Conservation (phyloP, 2,888 invertebrate genomes). For the Meghimatium bilineatum region DNA sequence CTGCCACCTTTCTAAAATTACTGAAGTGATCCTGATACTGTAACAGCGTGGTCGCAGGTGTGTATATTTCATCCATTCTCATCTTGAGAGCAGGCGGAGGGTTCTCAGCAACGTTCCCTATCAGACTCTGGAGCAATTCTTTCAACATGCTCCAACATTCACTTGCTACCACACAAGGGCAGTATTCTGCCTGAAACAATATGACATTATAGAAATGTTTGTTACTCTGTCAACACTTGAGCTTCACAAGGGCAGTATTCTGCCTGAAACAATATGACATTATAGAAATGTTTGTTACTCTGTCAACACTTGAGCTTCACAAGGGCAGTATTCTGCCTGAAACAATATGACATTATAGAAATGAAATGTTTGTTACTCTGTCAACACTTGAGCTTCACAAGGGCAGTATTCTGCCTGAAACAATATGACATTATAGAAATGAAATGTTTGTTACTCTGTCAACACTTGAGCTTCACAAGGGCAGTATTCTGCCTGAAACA, state of each 20-base stretch:
- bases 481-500: too few relatives aligned
- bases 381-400: background rate
- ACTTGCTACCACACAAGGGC: slow-evolving; percentile 83
- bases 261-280: slow-evolving; percentile 44
- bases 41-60: slow-evolving; percentile 93
- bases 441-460: too few relatives aligned
- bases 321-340: slow-evolving; percentile 50
- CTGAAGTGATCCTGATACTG: slow-evolving; percentile 96
- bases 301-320: background rate
- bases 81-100: slow-evolving; percentile 84
- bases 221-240: too few relatives aligned
- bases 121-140: slow-evolving; percentile 92
- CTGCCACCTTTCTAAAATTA: slow-evolving; percentile 84
- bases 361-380: too few relatives aligned
- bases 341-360: slow-evolving; percentile 9
- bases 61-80: slow-evolving; percentile 89
- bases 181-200: slow-evolving; percentile 49
- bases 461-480: too few relatives aligned
- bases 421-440: too few relatives aligned
- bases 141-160: slow-evolving; percentile 94
- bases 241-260: slow-evolving; percentile 66
- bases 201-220: background rate
- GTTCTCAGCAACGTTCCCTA: slow-evolving; percentile 84
- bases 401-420: slow-evolving; percentile 50
- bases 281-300: background rate